Conservation (phyloP, 2,113 vertebrate genomes). For the Onychostruthus taczanowskii region DNA sequence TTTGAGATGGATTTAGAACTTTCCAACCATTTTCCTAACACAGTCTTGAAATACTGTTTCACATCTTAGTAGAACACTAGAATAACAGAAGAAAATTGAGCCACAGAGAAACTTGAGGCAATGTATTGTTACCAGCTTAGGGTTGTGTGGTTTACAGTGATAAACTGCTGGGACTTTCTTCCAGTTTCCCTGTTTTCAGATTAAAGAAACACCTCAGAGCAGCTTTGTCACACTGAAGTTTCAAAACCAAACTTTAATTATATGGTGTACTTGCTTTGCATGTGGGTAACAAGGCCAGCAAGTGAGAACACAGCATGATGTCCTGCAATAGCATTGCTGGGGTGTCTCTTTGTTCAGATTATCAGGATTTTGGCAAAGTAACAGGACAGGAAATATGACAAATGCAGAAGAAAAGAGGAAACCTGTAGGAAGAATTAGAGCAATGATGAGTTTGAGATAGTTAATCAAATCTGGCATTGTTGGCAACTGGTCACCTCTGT, state of each 20-base stretch:
- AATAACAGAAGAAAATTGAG: background rate
- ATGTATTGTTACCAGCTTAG: background rate
- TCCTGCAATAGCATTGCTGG: background rate
- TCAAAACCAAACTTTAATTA: background rate
- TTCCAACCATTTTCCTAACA: background rate
- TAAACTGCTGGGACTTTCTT: background rate
- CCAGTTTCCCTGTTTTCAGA: background rate
- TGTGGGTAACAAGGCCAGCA: background rate
- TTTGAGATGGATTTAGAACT: background rate
- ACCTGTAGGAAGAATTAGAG: background rate
- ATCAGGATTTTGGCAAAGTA: background rate
- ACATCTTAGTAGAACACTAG: background rate
- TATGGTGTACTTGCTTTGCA: background rate
- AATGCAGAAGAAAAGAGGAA: background rate
- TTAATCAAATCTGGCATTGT: background rate
- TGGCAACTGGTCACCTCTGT: background rate
- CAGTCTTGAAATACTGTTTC: background rate
- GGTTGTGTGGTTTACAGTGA: background rate
- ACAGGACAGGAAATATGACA: background rate
- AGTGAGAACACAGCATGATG: fast-evolving
- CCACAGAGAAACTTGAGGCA: background rate
- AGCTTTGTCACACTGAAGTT: background rate
- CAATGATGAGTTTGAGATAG: background rate
- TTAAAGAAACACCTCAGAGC: background rate
- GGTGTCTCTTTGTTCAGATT: background rate